Base-by-base conservation (phyloP, 2,113 vertebrate species). In the Pao palembangensis region DNA sequence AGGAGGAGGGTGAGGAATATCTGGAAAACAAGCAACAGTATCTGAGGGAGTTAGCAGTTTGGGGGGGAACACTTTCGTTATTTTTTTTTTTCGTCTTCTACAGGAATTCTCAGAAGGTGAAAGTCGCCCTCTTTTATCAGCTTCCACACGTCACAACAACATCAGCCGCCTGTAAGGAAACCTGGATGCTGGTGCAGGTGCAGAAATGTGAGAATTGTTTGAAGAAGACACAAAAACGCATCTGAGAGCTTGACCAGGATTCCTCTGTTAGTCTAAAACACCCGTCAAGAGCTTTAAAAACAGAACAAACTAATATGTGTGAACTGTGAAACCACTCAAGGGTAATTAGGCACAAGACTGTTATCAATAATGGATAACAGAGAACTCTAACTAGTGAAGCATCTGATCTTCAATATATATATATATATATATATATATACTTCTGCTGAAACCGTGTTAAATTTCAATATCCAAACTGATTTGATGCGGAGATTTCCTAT, bases 11-110 rank as follows among this genome's bases (percentile, higher is more conserved):
- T 47, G 65, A 73, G 58, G 60, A 65, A 73, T 64, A 74, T 64
- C 73, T 71, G 79, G 65, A 80, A 83, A 81, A 87, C 78, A 83
- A 81, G 58, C 69, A 67, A 67, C 28, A 18, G 57, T 59, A 71
- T 73, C 53, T 60, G 20, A 19, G 43, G 51, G 71, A 78, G 57
- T 73, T 25, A 42, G 47, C 20, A 5, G 51, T 54, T 73, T 38
- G 44, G 44, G 44, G n/a, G 44, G 44, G 6, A 3, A 47, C 44
- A 47, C 25, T 28, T 28, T 3, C 21, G 21, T 23, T 23, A 23
- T 28, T 28, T 28, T 28, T 28, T 28, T 28, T 28, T 6, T 23
- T 23, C 21, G 21, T 3, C 25, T 28, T 28, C 4, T 28, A 28
- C 25, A 28, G 25, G 6, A 28, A 28, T 28, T 28, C 3, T 28